Conservation (phyloP, 2,797 vertebrate genomes). For the Geotrypetes seraphini region DNA sequence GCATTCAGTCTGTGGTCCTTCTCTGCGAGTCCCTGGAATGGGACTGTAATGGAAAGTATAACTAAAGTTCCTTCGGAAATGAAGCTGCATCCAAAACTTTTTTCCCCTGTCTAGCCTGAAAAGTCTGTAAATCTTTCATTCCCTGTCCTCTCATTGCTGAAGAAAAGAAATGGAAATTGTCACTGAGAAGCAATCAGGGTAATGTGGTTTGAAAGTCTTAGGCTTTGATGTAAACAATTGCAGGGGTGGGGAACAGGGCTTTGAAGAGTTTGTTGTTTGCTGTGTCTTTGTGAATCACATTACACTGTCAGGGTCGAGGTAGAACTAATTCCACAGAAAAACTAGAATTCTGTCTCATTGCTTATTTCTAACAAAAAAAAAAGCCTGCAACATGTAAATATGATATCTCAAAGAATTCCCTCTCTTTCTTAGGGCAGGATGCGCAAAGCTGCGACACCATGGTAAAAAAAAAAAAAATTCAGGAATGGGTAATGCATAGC, state of each 20-base stretch:
- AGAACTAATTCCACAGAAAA: no score
- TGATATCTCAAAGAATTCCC: no score
- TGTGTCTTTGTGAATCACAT: constrained; percentile 1
- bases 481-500: no score
- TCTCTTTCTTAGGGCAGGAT: no score
- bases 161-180: neutral
- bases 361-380: no score
- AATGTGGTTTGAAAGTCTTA: neutral
- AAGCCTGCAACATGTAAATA: no score
- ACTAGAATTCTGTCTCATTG: no score
- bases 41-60: no score
- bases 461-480: no score
- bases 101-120: neutral
- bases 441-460: no score
- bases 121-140: neutral
- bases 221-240: constrained; percentile 4
- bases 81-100: neutral
- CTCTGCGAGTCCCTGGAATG: neutral
- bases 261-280: neutral
- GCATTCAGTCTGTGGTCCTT: neutral
- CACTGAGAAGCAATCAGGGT: neutral
- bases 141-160: neutral
- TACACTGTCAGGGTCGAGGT: no score
- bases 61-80: no score
- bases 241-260: constrained; percentile 17